These are phyloP conservation scores for Micrasema longulum DNA, from an alignment of 1,140 invertebrate genomes.

Conservation along the genomic window DNA sequence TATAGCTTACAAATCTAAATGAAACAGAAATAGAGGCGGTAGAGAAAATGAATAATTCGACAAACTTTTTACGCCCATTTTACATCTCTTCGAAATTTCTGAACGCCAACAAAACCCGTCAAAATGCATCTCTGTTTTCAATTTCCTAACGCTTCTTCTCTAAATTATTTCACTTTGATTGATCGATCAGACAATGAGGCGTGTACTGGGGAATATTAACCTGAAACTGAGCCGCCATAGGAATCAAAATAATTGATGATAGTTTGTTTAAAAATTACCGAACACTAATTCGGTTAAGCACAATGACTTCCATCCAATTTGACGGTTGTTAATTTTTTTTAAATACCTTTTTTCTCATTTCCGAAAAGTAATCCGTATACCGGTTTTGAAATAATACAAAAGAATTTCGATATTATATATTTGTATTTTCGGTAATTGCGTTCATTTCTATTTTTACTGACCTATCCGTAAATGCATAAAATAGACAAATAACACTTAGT, in stretches of 20 bases:
- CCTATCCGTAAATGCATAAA: too few species aligned
- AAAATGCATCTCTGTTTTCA: slow-evolving; percentile 14
- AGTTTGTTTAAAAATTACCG: slow-evolving; percentile 36
- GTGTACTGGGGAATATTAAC: slow-evolving; percentile 19
- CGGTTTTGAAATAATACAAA: too few species aligned
- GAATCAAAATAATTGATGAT: slow-evolving; percentile 8
- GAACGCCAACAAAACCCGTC: neutral
- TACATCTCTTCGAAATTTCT: neutral
- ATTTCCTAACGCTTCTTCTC: slow-evolving; percentile 12
- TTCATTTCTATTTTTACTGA: too few species aligned
- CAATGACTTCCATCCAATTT: slow-evolving; percentile 13
- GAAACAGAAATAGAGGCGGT: too few species aligned
- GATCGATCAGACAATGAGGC: slow-evolving; percentile 23
- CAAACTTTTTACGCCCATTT: slow-evolving; percentile 1
- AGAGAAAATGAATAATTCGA: too few species aligned
- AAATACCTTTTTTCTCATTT: too few species aligned
- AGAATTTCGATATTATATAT: too few species aligned
- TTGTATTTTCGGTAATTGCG: too few species aligned
- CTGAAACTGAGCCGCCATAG: slow-evolving; percentile 18
- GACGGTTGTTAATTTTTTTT: slow-evolving; percentile 19
- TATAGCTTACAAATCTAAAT: too few species aligned
- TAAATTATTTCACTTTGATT: neutral
- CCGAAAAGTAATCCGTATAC: too few species aligned
- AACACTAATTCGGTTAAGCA: slow-evolving; percentile 25
- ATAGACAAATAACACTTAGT: too few species aligned